Evolutionary conservation across 2,113 vertebrate genomes (phyloP).

Genomic region (Tachysurus vachellii): DNA sequence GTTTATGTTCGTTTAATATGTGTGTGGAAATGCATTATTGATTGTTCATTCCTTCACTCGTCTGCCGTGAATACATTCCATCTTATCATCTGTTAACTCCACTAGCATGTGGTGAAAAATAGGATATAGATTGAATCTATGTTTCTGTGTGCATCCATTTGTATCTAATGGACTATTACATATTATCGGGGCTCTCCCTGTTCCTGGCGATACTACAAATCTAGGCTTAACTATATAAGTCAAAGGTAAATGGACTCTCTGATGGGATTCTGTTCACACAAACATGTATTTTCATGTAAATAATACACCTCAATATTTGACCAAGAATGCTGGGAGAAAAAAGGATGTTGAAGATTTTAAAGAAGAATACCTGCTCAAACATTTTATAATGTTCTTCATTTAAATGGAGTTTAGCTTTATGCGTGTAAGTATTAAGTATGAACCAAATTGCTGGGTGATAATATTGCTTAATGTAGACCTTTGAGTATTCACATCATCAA

Average conservation of each 20-base stretch:
- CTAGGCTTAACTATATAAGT: not conserved
- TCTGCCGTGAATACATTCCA: not conserved
- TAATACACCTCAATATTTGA: not conserved
- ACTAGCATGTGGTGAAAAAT: not conserved
- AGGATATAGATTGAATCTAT: not conserved
- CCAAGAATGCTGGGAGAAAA: not conserved
- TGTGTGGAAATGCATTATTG: constrained; percentile 32
- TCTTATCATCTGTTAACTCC: not conserved
- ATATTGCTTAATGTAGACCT: no score
- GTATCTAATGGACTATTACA: constrained; percentile 56
- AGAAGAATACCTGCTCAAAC: no score
- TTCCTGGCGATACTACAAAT: not conserved
- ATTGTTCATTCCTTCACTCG: constrained; percentile 20
- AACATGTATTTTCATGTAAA: not conserved
- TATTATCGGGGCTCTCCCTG: not conserved
- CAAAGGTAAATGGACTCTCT: not conserved
- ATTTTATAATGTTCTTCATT: no score
- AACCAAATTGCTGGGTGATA: no score
- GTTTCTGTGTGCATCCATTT: constrained; percentile 48
- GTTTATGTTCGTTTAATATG: constrained; percentile 47
- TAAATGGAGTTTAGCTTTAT: no score
- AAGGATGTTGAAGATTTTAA: no score
- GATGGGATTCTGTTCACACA: not conserved
- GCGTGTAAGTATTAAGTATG: no score
- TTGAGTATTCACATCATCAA: no score